Evolutionary conservation across 2,797 vertebrate species (phyloP).

Genomic region (Cyclopterus lumpus): DNA sequence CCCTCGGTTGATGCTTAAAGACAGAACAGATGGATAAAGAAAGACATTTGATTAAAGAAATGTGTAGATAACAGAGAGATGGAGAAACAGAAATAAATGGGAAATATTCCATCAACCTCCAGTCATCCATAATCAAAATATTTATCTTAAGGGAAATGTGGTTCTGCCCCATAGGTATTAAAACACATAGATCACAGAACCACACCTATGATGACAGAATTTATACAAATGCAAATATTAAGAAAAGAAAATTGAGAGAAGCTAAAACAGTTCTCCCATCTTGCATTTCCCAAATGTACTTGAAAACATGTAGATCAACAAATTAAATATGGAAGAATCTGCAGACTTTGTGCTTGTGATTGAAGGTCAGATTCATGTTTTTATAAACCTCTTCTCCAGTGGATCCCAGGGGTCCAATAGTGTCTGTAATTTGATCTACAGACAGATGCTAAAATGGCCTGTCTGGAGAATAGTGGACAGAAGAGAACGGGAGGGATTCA

Average conservation of each 20-base stretch:
- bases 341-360: neutral
- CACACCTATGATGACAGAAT: neutral
- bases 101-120: neutral
- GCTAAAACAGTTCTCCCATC: neutral
- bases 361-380: neutral
- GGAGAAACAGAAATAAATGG: neutral
- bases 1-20: conserved; percentile 6
- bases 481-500: neutral
- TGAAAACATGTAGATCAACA: neutral
- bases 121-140: neutral
- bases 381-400: conserved; percentile 12
- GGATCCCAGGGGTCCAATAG: conserved; percentile 5
- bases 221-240: neutral
- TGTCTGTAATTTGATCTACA: conserved; percentile 52
- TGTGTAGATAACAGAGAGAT: neutral
- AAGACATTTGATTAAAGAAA: conserved; percentile 2
- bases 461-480: conserved; percentile 15
- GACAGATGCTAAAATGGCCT: conserved; percentile 55
- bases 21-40: neutral
- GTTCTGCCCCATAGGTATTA: too few species aligned
- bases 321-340: neutral
- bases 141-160: neutral
- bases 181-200: neutral
- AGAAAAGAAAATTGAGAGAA: neutral
- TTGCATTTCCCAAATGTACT: neutral